phyloP scores from a whole-genome alignment of 2,888 invertebrate species.

The Teleiodes luculella region DNA sequence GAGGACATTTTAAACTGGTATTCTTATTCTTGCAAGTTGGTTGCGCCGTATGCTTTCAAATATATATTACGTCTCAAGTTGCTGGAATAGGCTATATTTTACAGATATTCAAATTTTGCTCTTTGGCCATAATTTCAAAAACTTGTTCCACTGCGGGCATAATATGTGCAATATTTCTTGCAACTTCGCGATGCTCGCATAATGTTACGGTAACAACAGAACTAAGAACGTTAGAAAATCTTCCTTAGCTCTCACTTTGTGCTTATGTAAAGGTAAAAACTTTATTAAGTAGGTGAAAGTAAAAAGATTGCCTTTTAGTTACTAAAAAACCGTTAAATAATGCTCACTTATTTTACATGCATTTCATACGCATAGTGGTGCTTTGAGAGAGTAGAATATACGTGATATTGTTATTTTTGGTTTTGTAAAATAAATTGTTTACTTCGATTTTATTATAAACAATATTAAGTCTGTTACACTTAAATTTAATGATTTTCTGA shows the following conservation, averaged over 20 bases:
- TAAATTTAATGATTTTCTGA: too few relatives aligned
- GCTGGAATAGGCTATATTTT: constrained; percentile 29
- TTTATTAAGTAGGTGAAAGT: not conserved
- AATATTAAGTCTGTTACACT: too few relatives aligned
- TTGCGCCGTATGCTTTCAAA: constrained; percentile 12
- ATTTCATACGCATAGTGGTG: too few relatives aligned
- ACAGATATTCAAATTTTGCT: constrained; percentile 47
- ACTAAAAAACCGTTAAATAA: too few relatives aligned
- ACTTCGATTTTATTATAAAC: too few relatives aligned
- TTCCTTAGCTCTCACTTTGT: not conserved
- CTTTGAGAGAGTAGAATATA: too few relatives aligned
- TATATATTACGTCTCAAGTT: constrained; percentile 1
- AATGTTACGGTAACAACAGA: constrained; percentile 22
- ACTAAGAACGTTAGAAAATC: not conserved
- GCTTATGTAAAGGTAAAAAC: not conserved
- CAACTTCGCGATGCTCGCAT: constrained; percentile 32
- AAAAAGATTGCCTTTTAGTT: too few relatives aligned
- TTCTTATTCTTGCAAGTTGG: not conserved
- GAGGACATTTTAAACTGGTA: not conserved
- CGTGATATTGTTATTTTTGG: too few relatives aligned
- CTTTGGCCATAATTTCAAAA: constrained; percentile 40
- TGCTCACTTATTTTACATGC: too few relatives aligned
- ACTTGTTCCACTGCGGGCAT: constrained; percentile 28
- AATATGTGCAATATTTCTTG: constrained; percentile 34
- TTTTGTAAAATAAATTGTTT: too few relatives aligned